Conservation (phyloP, 2,797 vertebrate species). For the Microctenopoma stevenorrisi region DNA sequence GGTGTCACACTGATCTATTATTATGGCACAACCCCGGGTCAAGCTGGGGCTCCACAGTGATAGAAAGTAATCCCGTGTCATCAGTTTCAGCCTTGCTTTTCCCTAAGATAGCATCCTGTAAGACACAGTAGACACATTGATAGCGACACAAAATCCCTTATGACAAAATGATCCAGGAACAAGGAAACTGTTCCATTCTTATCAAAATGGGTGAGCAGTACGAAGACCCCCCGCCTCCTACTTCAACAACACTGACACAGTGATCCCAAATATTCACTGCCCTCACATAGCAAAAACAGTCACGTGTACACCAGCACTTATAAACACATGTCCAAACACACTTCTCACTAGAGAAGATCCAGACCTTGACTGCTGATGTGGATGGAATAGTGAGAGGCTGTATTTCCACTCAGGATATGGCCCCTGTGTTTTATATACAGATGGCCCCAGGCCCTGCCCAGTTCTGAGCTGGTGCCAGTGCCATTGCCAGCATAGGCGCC, state of each 20-base stretch:
- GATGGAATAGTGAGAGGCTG: conserved; percentile 57
- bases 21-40: conserved; percentile 69
- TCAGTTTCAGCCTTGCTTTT: conserved; percentile 60
- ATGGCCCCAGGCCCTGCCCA: conserved; percentile 48
- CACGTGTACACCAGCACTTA: conserved; percentile 41
- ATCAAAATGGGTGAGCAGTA: conserved; percentile 11
- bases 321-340: conserved; percentile 38
- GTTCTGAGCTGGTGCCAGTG: conserved; percentile 58
- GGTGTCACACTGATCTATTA: conserved; percentile 75
- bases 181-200: conserved; percentile 18
- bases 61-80: conserved; percentile 70
- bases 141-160: conserved; percentile 29
- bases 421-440: conserved; percentile 63
- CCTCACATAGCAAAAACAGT: conserved; percentile 54
- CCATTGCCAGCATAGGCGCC: conserved; percentile 70
- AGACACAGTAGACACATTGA: conserved; percentile 24
- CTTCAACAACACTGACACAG: conserved; percentile 33
- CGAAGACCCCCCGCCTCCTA: conserved; percentile 14
- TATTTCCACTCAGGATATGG: conserved; percentile 75
- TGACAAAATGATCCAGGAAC: conserved; percentile 44
- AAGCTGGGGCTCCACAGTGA: conserved; percentile 60
- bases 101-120: conserved; percentile 37
- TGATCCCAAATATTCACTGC: conserved; percentile 41
- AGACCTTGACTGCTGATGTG: conserved; percentile 49
- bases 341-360: conserved; percentile 58